Conservation (phyloP, 2,888 invertebrate genomes). For the Callosobruchus maculatus region DNA sequence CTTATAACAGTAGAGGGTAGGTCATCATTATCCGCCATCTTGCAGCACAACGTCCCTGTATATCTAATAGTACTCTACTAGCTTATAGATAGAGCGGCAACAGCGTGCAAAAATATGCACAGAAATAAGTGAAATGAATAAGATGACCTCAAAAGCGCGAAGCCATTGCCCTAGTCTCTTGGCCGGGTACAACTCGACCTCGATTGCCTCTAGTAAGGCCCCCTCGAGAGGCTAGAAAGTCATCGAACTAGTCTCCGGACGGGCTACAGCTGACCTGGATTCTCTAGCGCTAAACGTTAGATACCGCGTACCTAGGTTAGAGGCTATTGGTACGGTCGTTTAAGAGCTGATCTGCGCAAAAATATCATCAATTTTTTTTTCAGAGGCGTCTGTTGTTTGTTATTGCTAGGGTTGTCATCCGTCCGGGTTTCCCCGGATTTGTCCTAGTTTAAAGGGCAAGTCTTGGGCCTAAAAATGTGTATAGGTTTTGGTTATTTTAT, state of each 20-base stretch:
- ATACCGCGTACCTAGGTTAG: slow-evolving; percentile 10
- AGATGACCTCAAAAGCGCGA: slow-evolving; percentile 49
- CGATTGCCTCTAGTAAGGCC: slow-evolving; percentile 40
- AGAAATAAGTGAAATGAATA: slow-evolving; percentile 34
- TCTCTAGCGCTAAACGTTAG: slow-evolving; percentile 15
- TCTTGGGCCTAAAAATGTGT: too few relatives aligned
- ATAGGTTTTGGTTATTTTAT: too few relatives aligned
- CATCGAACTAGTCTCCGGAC: slow-evolving; percentile 37
- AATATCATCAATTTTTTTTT: slow-evolving; percentile 19
- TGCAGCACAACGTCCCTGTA: too few relatives aligned
- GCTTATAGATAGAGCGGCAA: neutral
- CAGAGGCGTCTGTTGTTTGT: too few relatives aligned
- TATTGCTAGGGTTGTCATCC: too few relatives aligned
- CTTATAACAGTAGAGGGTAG: too few relatives aligned
- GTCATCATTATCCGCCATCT: too few relatives aligned
- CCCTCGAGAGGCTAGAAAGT: slow-evolving; percentile 28
- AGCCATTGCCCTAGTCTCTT: slow-evolving; percentile 48
- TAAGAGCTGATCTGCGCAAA: slow-evolving; percentile 9
- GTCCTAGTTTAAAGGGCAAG: too few relatives aligned
- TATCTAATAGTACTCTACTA: neutral
- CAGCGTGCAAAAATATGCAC: slow-evolving; percentile 8
- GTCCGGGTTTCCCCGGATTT: too few relatives aligned
- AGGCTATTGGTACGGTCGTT: neutral
- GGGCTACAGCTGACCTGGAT: slow-evolving; percentile 37
- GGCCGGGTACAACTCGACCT: slow-evolving; percentile 38